Evolutionary conservation across 2,113 vertebrate genomes (phyloP).

Genomic region (Prolemur simus): DNA sequence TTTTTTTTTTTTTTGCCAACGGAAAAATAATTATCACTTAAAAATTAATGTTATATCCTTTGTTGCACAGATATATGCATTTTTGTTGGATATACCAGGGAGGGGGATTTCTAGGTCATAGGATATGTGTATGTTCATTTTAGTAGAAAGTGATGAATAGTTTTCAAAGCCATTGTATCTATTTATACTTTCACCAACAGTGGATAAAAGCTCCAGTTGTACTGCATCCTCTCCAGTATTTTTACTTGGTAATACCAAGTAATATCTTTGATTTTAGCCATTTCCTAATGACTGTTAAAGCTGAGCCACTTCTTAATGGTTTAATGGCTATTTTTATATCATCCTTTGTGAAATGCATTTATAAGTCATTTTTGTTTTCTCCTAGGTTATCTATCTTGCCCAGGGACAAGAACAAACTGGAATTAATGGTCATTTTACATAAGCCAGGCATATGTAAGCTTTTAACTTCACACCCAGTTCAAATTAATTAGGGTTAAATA

Average conservation of each 20-base stretch:
- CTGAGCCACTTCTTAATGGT: background rate
- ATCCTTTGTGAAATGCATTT: background rate
- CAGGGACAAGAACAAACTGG: background rate
- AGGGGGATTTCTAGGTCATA: background rate
- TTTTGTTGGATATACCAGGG: background rate
- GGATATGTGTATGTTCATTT: background rate
- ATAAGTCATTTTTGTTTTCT: background rate
- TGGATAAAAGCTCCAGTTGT: background rate
- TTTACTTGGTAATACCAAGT: background rate
- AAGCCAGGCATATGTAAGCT: background rate
- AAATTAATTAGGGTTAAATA: background rate
- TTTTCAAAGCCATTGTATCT: background rate
- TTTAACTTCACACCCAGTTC: conserved; percentile 1
- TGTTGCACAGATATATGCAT: background rate
- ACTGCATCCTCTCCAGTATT: background rate
- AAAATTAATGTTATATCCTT: background rate
- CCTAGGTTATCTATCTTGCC: background rate
- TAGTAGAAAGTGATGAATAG: background rate
- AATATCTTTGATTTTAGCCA: background rate
- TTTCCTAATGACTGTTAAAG: background rate
- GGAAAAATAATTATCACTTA: background rate
- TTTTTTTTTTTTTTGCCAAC: background rate
- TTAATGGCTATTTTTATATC: background rate
- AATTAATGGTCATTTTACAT: background rate
- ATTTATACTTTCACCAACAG: background rate